Percentiles rank a stretch among this genome's conserved stretches.
These are phyloP conservation scores for Machimus rusticus DNA, from an alignment of 2,888 invertebrate genomes.

Conservation along the genomic window DNA sequence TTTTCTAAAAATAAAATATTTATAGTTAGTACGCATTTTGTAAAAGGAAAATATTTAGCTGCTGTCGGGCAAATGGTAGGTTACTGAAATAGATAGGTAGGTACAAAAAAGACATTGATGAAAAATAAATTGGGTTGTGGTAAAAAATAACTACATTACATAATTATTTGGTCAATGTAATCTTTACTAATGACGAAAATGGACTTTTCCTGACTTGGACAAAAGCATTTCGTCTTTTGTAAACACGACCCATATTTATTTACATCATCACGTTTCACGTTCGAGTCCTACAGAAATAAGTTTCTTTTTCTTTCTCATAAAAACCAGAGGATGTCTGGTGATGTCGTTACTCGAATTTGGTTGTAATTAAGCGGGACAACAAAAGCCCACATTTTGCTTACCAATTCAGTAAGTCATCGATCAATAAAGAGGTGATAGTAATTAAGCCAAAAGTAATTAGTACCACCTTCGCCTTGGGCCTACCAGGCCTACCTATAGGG, in stretches of 20 bases:
- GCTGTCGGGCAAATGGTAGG: too few species aligned
- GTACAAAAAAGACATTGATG: too few species aligned
- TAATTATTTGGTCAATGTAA: not conserved
- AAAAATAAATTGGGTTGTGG: too few species aligned
- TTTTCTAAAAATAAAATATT: too few species aligned
- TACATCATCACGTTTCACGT: not conserved
- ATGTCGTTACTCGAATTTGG: not conserved
- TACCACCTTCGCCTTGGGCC: not conserved
- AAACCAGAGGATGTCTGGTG: not conserved
- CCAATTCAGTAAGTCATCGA: not conserved
- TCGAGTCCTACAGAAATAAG: not conserved
- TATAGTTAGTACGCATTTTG: too few species aligned
- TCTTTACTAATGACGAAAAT: too few species aligned
- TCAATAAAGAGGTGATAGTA: not conserved
- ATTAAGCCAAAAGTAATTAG: not conserved
- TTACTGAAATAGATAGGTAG: too few species aligned
- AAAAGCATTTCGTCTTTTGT: not conserved
- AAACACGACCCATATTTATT: not conserved
- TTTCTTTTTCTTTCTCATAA: not conserved
- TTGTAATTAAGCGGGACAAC: not conserved
- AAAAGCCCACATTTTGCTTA: not conserved
- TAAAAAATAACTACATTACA: too few species aligned
- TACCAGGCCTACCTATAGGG: too few species aligned
- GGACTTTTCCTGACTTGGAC: too few species aligned
- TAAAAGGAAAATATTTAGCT: too few species aligned